phyloP scores from a whole-genome alignment of 2,113 vertebrate genomes.

The Gnathonemus echidnorhynchus region DNA sequence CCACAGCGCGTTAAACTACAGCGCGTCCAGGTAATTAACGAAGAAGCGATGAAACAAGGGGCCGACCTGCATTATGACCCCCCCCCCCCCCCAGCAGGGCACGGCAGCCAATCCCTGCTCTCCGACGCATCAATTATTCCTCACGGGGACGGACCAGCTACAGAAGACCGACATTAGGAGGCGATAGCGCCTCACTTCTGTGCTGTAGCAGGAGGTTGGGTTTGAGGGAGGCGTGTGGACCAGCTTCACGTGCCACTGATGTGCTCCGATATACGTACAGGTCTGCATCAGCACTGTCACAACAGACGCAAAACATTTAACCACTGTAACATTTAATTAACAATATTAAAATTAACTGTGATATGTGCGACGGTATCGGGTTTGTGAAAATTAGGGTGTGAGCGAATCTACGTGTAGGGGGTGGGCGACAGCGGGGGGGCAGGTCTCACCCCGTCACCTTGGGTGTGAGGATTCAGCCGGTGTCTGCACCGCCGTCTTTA shows the following conservation, averaged over 20 bases:
- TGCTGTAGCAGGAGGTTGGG: no score
- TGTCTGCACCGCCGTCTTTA: not conserved
- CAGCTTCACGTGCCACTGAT: not conserved
- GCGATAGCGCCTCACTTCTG: not conserved
- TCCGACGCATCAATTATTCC: constrained; percentile 33
- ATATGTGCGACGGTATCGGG: not conserved
- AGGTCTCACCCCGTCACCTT: not conserved
- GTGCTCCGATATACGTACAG: not conserved
- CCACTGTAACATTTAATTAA: not conserved
- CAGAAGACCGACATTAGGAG: constrained; percentile 32
- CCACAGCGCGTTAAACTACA: not conserved
- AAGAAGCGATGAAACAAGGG: not conserved
- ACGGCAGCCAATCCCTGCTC: not conserved
- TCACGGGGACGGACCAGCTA: constrained; percentile 28
- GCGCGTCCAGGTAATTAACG: not conserved
- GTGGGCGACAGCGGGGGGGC: not conserved
- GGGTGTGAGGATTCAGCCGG: not conserved
- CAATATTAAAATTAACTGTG: not conserved
- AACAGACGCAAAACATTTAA: not conserved
- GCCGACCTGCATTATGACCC: not conserved
- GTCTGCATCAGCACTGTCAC: not conserved
- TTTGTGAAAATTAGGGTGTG: not conserved
- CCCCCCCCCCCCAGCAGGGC: not conserved
- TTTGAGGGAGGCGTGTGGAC: no score
- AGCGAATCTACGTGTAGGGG: not conserved